Evolutionary conservation across 2,113 vertebrate species (phyloP).

Genomic region (Calidris pugnax): DNA sequence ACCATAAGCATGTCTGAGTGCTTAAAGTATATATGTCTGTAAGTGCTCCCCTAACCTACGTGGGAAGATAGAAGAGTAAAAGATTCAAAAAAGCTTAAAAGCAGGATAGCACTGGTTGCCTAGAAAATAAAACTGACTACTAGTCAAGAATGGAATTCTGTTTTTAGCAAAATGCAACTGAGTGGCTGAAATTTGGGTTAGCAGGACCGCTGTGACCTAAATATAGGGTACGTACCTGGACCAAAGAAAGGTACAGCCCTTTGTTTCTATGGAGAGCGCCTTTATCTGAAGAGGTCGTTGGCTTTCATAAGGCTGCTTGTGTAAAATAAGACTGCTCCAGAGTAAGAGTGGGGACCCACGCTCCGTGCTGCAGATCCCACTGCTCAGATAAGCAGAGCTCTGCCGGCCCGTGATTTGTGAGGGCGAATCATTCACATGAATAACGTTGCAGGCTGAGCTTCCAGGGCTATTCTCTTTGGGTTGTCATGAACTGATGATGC

Average conservation of each 20-base stretch:
- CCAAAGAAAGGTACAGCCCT: neutral
- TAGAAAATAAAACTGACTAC: neutral
- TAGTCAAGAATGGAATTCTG: neutral
- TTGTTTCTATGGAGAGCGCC: neutral
- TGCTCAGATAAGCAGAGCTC: neutral
- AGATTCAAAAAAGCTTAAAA: neutral
- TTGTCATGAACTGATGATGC: neutral
- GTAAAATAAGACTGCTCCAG: neutral
- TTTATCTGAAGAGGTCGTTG: neutral
- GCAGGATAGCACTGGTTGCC: neutral
- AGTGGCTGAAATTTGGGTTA: neutral
- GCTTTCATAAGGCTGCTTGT: neutral
- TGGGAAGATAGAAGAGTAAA: neutral
- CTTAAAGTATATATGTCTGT: neutral
- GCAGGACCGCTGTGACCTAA: neutral
- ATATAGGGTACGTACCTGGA: neutral
- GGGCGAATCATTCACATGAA: neutral
- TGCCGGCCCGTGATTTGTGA: neutral
- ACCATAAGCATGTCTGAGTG: neutral
- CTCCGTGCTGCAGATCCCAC: neutral
- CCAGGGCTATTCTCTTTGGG: neutral
- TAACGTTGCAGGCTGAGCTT: neutral
- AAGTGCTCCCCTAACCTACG: neutral
- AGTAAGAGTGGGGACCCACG: neutral
- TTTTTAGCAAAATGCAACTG: neutral